phyloP scores from a whole-genome alignment of 2,113 vertebrate species.

The Eulemur rufifrons region DNA sequence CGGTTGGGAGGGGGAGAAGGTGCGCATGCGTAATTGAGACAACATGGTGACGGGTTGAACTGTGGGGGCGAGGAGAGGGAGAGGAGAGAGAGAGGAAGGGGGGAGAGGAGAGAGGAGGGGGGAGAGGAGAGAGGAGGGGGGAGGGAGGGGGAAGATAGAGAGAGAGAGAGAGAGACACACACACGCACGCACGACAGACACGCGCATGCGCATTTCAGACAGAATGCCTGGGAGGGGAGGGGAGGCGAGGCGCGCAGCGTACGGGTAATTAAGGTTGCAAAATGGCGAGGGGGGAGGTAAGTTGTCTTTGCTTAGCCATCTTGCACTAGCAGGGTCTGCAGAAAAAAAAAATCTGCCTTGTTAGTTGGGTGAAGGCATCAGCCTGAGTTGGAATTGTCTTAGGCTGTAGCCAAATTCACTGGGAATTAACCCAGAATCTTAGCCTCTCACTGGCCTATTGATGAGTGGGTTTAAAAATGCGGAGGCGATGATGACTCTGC shows the following conservation, averaged over 20 bases:
- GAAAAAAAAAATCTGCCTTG: background rate
- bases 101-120: too few species aligned
- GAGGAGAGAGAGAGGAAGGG: too few species aligned
- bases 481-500: background rate
- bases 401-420: background rate
- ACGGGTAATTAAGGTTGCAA: conserved; percentile 31
- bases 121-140: too few species aligned
- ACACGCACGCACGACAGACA: background rate
- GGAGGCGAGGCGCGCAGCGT: background rate
- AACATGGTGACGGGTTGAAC: background rate
- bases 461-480: background rate
- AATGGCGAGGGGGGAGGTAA: conserved; percentile 62
- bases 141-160: too few species aligned
- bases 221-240: background rate
- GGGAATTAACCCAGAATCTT: conserved; percentile 16
- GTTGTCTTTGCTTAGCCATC: background rate
- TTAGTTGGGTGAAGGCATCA: background rate
- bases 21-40: background rate
- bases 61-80: too few species aligned
- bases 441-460: background rate
- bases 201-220: background rate
- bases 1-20: background rate
- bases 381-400: background rate
- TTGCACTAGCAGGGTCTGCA: background rate
- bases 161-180: background rate